Evolutionary conservation across 35 echinoderm and acorn worm genomes (phyloP).

Genomic region (Acanthaster planci): DNA sequence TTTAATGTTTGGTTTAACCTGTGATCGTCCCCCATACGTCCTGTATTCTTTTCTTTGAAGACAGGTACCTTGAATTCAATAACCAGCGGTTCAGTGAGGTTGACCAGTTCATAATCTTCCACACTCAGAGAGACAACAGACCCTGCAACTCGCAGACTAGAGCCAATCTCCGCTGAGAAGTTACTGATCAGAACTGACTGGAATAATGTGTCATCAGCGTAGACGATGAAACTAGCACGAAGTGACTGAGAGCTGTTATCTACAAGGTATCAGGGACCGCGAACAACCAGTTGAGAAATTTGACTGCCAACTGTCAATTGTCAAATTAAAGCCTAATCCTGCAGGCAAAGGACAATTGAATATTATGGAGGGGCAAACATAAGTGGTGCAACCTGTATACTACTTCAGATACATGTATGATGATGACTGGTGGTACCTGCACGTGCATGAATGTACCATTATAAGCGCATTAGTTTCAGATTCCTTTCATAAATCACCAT

Average conservation of each 20-base stretch:
- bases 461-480: no score
- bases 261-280: background rate
- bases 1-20: no score
- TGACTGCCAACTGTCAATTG: background rate
- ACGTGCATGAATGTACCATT: background rate
- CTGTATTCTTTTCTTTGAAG: no score
- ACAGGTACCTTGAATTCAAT: conserved; percentile 11
- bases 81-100: conserved; percentile 32
- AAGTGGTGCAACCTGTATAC: background rate
- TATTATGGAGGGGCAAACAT: background rate
- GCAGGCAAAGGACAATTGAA: background rate
- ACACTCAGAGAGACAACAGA: conserved; percentile 22
- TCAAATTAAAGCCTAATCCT: background rate
- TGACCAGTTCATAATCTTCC: conserved; percentile 10
- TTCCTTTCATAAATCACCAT: no score
- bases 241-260: background rate
- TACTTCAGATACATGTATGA: background rate
- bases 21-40: no score
- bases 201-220: conserved; percentile 12
- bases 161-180: background rate
- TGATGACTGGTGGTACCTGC: background rate
- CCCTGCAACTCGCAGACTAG: background rate
- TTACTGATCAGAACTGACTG: background rate
- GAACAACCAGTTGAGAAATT: background rate
- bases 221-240: conserved; percentile 35